Percentiles rank a stretch among this genome's conserved stretches.
Conservation (phyloP, 2,113 vertebrate species). For the Hyaena hyaena region DNA sequence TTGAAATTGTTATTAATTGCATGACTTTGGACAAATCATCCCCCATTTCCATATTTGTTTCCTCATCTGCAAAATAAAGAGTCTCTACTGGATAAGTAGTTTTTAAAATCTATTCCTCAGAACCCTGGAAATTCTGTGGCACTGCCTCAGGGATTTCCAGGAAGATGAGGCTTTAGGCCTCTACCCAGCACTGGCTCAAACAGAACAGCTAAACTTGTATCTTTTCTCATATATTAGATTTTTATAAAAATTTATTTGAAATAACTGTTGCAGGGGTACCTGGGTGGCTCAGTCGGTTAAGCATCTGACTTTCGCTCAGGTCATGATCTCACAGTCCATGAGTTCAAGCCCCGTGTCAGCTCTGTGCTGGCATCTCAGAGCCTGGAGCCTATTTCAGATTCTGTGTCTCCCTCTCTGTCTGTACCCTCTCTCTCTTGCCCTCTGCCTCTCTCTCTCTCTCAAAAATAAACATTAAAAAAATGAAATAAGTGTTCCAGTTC, state of each 20-base stretch:
- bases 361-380: no score
- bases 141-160: not conserved
- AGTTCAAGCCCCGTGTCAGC: no score
- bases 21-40: not conserved
- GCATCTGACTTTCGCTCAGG: no score
- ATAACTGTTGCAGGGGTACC: not conserved
- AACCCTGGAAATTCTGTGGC: conserved; percentile 46
- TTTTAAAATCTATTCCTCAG: conserved; percentile 27
- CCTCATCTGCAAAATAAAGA: conserved; percentile 22
- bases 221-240: conserved; percentile 22
- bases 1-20: not conserved
- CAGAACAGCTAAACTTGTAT: not conserved
- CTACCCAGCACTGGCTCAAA: not conserved
- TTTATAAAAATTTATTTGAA: conserved; percentile 35
- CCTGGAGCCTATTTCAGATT: no score
- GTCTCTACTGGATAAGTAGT: not conserved
- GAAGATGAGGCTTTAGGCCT: not conserved
- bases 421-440: no score
- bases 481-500: no score
- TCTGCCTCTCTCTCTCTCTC: no score
- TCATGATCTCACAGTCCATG: no score
- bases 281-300: no score
- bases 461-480: no score
- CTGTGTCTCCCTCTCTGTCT: no score
- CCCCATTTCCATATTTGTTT: not conserved